A percentile compares a stretch with the other conserved stretches of the same genome.
phyloP scores from a whole-genome alignment of 1,140 invertebrate genomes.

The Acromyrmex heyeri region DNA sequence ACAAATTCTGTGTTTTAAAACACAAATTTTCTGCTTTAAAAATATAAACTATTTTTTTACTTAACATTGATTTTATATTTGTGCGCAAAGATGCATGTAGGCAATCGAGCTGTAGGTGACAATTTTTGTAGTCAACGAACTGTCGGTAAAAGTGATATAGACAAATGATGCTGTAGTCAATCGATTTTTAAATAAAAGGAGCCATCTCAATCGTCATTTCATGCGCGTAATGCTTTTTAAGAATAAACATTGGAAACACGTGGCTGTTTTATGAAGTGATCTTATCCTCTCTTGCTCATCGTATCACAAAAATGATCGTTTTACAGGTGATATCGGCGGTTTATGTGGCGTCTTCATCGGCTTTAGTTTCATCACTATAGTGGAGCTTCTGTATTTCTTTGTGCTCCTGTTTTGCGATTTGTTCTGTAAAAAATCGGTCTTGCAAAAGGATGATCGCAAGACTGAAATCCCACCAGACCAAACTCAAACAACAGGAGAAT shows the following conservation, averaged over 20 bases:
- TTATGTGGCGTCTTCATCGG: slow-evolving; percentile 89
- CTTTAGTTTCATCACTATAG: slow-evolving; percentile 88
- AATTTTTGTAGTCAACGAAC: too few species aligned
- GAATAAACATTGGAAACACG: slow-evolving; percentile 11
- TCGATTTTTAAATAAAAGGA: too few species aligned
- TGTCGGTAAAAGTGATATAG: too few species aligned
- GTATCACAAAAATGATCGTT: slow-evolving; percentile 44
- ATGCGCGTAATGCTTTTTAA: slow-evolving; percentile 7
- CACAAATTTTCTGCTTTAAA: too few species aligned
- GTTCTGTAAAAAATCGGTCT: not conserved
- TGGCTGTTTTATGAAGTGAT: not conserved
- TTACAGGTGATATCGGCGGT: slow-evolving; percentile 88
- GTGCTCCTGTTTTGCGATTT: slow-evolving; percentile 73
- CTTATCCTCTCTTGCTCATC: slow-evolving; percentile 3
- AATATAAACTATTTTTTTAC: too few species aligned
- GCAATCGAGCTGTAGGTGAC: too few species aligned
- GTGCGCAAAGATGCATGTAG: too few species aligned
- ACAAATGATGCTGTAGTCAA: too few species aligned
- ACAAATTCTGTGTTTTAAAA: too few species aligned
- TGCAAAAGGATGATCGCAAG: not conserved
- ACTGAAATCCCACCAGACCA: not conserved
- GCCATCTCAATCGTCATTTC: not conserved
- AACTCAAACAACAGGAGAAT: slow-evolving; percentile 16
- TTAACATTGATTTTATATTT: too few species aligned
- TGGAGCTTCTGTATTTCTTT: slow-evolving; percentile 88